Percentiles rank a stretch among this genome's conserved stretches.
phyloP scores from a whole-genome alignment of 2,888 invertebrate species.

The Steromphala cineraria region DNA sequence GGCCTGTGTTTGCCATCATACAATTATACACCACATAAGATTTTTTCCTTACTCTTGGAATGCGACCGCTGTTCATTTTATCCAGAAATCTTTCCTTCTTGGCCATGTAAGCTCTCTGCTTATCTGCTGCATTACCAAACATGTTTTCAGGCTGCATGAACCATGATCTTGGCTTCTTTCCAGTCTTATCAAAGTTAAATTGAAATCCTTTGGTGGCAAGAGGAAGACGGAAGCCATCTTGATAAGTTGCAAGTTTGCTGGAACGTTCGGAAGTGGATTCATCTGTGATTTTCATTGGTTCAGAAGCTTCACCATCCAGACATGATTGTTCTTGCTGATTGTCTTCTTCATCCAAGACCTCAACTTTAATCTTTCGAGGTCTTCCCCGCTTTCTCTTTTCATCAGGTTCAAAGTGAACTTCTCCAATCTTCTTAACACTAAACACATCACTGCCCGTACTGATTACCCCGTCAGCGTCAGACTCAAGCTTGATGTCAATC shows the following conservation, averaged over 20 bases:
- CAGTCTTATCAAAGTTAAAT: constrained; percentile 60
- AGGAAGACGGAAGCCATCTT: constrained; percentile 52
- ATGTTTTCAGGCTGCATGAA: constrained; percentile 58
- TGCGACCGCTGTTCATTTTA: background rate
- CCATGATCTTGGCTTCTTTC: constrained; percentile 61
- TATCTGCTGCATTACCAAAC: constrained; percentile 45
- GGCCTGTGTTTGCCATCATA: too few relatives aligned
- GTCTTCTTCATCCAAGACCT: background rate
- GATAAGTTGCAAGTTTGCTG: constrained; percentile 42
- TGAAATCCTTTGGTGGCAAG: constrained; percentile 58
- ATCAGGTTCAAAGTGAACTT: background rate
- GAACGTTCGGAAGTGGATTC: constrained; percentile 2
- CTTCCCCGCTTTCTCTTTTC: background rate
- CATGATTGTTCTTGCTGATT: background rate
- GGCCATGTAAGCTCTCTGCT: constrained; percentile 46
- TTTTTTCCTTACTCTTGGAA: background rate
- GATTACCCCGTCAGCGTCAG: background rate
- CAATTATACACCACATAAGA: background rate
- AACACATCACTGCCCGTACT: background rate
- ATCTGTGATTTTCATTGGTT: background rate
- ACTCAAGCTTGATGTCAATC: constrained; percentile 21
- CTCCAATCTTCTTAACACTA: constrained; percentile 5
- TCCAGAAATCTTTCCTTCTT: constrained; percentile 33
- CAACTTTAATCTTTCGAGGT: background rate
- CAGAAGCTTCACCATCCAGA: background rate